These are phyloP conservation scores for Phalanger gymnotis DNA, from an alignment of 2,797 vertebrate genomes.

Conservation along the genomic window DNA sequence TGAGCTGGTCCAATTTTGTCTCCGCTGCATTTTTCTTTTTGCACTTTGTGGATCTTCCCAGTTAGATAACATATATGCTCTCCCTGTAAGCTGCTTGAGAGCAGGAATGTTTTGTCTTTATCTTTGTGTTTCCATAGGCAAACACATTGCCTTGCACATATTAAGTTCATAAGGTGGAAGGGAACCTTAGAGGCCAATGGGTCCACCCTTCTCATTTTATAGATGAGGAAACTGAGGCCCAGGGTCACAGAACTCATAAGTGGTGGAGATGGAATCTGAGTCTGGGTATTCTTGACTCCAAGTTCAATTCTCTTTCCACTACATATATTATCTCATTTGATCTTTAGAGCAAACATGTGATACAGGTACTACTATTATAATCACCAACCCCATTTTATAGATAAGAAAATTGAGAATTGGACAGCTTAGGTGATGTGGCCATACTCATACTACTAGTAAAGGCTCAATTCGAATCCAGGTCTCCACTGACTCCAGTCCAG, in stretches of 20 bases:
- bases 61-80: too few species aligned
- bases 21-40: neutral
- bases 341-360: conserved; percentile 7
- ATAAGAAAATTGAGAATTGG: neutral
- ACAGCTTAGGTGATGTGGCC: neutral
- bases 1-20: neutral
- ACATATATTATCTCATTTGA: neutral
- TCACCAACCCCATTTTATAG: neutral
- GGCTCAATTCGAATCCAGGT: neutral
- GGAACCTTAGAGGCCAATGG: neutral
- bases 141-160: neutral
- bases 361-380: neutral
- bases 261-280: neutral
- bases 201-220: neutral
- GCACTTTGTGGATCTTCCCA: neutral
- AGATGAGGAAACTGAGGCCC: neutral
- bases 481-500: neutral
- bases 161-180: neutral
- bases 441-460: neutral
- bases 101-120: neutral
- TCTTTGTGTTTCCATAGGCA: neutral
- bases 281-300: neutral
- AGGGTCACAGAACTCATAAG: neutral
- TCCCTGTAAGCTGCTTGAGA: neutral
- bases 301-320: neutral